These are phyloP conservation scores for Eufriesea mexicana DNA, from an alignment of 1,140 invertebrate genomes.

Conservation along the genomic window DNA sequence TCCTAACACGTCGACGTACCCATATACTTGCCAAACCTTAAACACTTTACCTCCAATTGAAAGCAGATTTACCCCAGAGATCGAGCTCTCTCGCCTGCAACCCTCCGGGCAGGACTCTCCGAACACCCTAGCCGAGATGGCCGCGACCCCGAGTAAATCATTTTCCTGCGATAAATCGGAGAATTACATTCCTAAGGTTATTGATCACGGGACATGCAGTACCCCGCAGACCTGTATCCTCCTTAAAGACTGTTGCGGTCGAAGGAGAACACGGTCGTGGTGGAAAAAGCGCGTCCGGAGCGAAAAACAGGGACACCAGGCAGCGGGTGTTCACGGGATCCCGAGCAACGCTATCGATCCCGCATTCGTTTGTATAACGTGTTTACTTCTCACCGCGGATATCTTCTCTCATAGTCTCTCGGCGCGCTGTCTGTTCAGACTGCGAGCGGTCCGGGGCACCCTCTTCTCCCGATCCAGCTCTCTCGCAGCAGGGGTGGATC, in stretches of 20 bases:
- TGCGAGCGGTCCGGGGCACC: slow-evolving; percentile 52
- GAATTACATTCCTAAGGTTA: slow-evolving; percentile 12
- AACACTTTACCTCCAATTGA: neutral
- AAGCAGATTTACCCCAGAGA: neutral
- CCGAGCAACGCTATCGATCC: slow-evolving; percentile 66
- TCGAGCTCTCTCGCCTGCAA: neutral
- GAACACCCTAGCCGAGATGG: neutral
- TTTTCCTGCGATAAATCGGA: slow-evolving; percentile 2
- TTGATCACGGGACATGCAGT: slow-evolving; percentile 19
- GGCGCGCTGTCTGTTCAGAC: slow-evolving; percentile 32
- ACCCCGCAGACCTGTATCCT: slow-evolving; percentile 6
- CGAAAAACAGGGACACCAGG: too few relatives aligned
- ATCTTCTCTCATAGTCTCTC: slow-evolving; percentile 64
- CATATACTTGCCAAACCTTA: neutral
- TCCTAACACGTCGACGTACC: neutral
- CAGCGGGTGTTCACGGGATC: neutral
- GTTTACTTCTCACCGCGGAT: slow-evolving; percentile 74
- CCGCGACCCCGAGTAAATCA: neutral
- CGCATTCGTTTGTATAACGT: slow-evolving; percentile 72
- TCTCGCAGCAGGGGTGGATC: slow-evolving; percentile 70
- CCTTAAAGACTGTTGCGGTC: neutral
- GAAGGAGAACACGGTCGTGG: neutral
- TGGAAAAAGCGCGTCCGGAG: neutral
- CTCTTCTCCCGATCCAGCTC: slow-evolving; percentile 59
- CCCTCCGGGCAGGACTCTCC: neutral